These are phyloP conservation scores for Galaxea fascicularis DNA, from an alignment of 92 coral and sea anemone genomes.

Conservation along the genomic window DNA sequence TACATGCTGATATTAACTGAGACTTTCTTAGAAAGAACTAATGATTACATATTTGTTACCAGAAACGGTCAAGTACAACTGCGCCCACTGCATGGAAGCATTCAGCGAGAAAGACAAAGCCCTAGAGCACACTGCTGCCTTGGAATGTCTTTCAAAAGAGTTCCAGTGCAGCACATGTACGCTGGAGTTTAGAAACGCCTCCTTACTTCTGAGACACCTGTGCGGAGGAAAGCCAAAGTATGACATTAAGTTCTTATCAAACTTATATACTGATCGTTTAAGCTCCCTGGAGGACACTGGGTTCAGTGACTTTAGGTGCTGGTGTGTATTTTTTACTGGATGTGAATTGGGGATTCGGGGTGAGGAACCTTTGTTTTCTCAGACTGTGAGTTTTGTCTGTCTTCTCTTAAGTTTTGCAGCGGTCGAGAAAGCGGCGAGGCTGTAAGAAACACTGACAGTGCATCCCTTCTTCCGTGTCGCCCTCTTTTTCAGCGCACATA, in stretches of 20 bases:
- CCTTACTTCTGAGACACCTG: conserved; percentile 54
- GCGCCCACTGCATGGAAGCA: conserved; percentile 67
- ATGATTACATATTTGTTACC: not conserved
- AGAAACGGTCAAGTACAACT: conserved; percentile 68
- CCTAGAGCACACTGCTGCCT: conserved; percentile 52
- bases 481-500: no score
- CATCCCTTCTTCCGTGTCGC: no score
- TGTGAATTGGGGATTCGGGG: no score
- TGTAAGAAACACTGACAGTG: no score
- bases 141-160: conserved; percentile 54
- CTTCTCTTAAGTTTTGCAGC: no score
- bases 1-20: no score
- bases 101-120: conserved; percentile 56
- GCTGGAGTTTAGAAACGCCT: conserved; percentile 41
- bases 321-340: no score
- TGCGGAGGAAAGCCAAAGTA: conserved; percentile 78
- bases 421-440: no score
- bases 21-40: not conserved
- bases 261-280: not conserved
- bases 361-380: no score
- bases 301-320: no score
- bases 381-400: no score
- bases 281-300: no score
- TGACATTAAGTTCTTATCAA: not conserved
- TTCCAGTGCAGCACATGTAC: conserved; percentile 69